Base-by-base conservation (phyloP, 2,888 invertebrate species). In the Schizotus pectinicornis region DNA sequence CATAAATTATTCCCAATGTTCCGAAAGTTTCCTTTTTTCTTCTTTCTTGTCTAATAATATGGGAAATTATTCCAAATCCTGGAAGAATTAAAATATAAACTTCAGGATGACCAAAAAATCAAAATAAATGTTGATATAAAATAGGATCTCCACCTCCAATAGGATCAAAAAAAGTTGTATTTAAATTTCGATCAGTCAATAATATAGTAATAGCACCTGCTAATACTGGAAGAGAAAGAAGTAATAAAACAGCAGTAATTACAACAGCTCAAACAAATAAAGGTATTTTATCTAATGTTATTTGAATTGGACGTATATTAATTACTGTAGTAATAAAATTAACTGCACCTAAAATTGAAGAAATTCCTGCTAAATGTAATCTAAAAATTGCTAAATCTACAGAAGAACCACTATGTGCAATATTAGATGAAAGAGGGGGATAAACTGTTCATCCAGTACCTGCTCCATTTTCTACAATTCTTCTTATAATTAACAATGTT, bases 101-200 rank as follows among this genome's bases (percentile, higher is more conserved):
- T 86, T 92, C 91, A 7, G 91, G 92, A 53, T 92, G 92, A 0
- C 91, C 92, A 85, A 92, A 93, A 82, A 92, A 92, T 87, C 91
- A 92, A 81, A 93, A 91, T 84, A 92, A 81, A 78, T 92, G 91
- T 85, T 92, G 90, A 51, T 89, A 92, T 67, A 92, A 68, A 80
- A 92, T 86, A 1, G 91, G 91, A 53, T 92, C 91, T 50, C 91
- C 92, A 30, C 91, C 92, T 59, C 90, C 91, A 0, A 85, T 83
- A 0, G 90, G 90, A 33, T 92, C 90, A 84, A 92, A 92, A 79
- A 92, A 92, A 0, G 88, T 86, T 0, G 90, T 90, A 83, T 90
- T 90, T 77, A 91, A 77, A 80, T 92, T 91, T 76, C 90, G 90
- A 72, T 92, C 91, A 1, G 88, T 88, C 78, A 92, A 77, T 63